phyloP scores from a whole-genome alignment of 2,113 vertebrate genomes.

The Hippocampus abdominalis region DNA sequence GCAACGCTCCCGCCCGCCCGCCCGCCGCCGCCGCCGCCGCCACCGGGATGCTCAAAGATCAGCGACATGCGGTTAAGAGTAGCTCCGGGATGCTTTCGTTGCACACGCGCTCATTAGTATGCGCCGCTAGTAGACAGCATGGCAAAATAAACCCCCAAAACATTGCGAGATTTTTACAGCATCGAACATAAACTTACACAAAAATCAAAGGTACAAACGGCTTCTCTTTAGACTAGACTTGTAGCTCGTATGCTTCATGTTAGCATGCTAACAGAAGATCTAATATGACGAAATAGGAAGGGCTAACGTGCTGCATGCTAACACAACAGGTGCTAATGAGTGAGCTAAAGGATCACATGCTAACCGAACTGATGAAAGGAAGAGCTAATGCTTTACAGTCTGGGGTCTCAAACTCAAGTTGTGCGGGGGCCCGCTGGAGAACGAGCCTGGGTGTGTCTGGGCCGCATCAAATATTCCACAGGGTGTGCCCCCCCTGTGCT shows the following conservation, averaged over 20 bases:
- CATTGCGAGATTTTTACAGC: neutral
- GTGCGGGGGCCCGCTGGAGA: no score
- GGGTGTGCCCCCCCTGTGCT: no score
- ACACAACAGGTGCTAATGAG: no score
- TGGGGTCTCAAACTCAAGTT: no score
- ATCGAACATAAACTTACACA: neutral
- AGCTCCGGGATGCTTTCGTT: neutral
- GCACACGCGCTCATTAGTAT: neutral
- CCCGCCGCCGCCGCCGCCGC: neutral
- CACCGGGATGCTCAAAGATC: slow-evolving; percentile 2
- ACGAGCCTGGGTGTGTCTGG: no score
- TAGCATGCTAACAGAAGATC: no score
- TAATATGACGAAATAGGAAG: neutral
- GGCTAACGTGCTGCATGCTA: neutral
- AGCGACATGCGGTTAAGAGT: slow-evolving; percentile 13
- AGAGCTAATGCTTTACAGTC: neutral
- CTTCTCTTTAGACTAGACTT: no score
- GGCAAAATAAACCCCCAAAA: neutral
- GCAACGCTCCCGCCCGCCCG: neutral
- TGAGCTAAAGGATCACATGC: neutral
- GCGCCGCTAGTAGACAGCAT: neutral
- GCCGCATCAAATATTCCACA: no score
- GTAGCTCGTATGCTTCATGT: no score
- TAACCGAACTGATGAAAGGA: neutral
- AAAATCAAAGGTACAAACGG: no score